Percentiles rank a stretch among this genome's conserved stretches.
phyloP scores from a whole-genome alignment of 2,113 vertebrate genomes.

The Rhynchomys soricoides region DNA sequence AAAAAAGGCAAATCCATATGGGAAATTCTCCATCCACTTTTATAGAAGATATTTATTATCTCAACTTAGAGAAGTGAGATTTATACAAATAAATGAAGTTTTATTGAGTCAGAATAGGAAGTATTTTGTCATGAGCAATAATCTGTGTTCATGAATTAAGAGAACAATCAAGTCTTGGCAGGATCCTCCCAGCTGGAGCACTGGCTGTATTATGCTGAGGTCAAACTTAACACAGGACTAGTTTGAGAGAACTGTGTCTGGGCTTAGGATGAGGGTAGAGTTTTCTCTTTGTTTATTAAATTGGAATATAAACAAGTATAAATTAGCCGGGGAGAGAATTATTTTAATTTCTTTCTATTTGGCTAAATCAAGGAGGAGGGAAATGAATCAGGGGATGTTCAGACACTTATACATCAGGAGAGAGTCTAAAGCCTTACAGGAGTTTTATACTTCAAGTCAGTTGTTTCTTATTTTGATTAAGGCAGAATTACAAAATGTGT shows the following conservation, averaged over 20 bases:
- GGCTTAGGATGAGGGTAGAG: neutral
- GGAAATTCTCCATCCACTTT: neutral
- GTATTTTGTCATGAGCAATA: conserved; percentile 9
- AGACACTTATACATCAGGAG: neutral
- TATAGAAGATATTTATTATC: neutral
- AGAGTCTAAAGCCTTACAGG: neutral
- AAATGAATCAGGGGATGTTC: neutral
- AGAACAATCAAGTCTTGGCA: neutral
- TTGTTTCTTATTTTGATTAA: conserved; percentile 52
- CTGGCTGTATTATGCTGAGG: neutral
- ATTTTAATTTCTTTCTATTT: neutral
- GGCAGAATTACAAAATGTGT: conserved; percentile 1
- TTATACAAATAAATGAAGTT: conserved; percentile 7
- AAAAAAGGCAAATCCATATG: neutral
- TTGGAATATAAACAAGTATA: neutral
- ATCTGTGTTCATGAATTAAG: neutral
- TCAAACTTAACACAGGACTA: neutral
- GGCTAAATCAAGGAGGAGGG: neutral
- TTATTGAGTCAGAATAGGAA: conserved; percentile 18
- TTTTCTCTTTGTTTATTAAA: conserved; percentile 7
- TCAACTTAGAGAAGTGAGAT: neutral
- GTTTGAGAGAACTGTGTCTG: neutral
- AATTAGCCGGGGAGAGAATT: neutral
- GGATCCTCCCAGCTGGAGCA: neutral
- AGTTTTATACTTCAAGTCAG: neutral